phyloP scores from a whole-genome alignment of 2,888 invertebrate species.

The Euspilapteryx auroguttella region DNA sequence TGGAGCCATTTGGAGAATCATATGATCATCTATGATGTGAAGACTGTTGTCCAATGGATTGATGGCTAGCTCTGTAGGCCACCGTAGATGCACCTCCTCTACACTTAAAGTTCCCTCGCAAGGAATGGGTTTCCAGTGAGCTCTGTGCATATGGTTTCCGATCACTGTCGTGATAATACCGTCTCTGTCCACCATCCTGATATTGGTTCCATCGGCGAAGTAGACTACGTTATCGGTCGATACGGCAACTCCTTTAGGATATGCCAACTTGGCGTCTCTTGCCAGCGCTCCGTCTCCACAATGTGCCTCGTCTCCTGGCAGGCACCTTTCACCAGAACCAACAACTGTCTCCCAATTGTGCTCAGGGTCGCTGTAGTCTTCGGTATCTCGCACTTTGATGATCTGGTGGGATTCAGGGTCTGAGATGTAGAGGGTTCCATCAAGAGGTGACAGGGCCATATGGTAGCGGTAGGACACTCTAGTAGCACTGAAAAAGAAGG shows the following conservation, averaged over 20 bases:
- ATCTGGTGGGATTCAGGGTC: slow-evolving; percentile 96
- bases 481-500: slow-evolving; percentile 76
- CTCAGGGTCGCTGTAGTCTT: slow-evolving; percentile 83
- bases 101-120: slow-evolving; percentile 89
- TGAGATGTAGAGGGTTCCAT: slow-evolving; percentile 92
- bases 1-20: slow-evolving; percentile 89
- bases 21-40: slow-evolving; percentile 95
- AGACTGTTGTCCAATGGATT: slow-evolving; percentile 93
- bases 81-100: slow-evolving; percentile 91
- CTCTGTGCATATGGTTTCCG: slow-evolving; percentile 90
- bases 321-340: slow-evolving; percentile 91
- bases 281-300: slow-evolving; percentile 96
- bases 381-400: slow-evolving; percentile 80
- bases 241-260: slow-evolving; percentile 95
- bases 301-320: slow-evolving; percentile 90
- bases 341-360: slow-evolving; percentile 95
- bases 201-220: slow-evolving; percentile 95
- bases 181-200: slow-evolving; percentile 89
- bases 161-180: slow-evolving; percentile 91
- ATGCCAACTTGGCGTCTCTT: slow-evolving; percentile 89
- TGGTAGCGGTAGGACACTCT: slow-evolving; percentile 95
- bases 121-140: slow-evolving; percentile 92
- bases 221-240: slow-evolving; percentile 90
- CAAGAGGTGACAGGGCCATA: slow-evolving; percentile 92
- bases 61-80: slow-evolving; percentile 95